Base-by-base conservation (phyloP, 2,797 vertebrate genomes). In the Naso thynnoides region DNA sequence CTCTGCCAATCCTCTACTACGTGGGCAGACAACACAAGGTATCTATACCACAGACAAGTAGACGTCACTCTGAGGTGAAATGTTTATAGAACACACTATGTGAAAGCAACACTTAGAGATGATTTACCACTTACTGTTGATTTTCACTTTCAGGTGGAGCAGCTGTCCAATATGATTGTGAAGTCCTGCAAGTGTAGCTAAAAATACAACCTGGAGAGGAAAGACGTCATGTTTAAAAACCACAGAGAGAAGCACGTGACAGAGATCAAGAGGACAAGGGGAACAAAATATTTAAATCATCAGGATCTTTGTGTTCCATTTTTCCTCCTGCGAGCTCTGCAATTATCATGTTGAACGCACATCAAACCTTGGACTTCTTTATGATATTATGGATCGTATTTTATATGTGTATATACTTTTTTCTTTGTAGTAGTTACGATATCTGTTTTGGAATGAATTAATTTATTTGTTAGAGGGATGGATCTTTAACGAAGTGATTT, bases 101-200 rank as follows among this genome's bases (percentile, higher is more conserved):
- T 53, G 53, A 73, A 56, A 70, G 53, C 55, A 42, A 19, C 62
- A 21, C 19, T 61, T 11, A 4, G 5, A 41, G n/a, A 21, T 44
- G 45, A 74, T 70, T 76, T 21, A 41, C 69, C 52, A 56, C 50
- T 6, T 53, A 0, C 52, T 45, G 66, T 29, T 39, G 7, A 31
- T 84, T 84, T 66, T 83, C 55, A 36, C 68, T 89, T 91, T 50
- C 82, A 95, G 95, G 95, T 97, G 91, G 97, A 98, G 85, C 96
- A 96, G 89, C 89, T 98, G 69, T 97, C 96, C 85, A 96, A 97
- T 84, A 97, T 98, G 96, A 93, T 96, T 4, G 96, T 98, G 69
- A 96, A 93, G 79, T 96, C 94, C 76, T 98, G 97, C 93, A 96
- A 96, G 79, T 98, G 97, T 86, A 96, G 96, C 94, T 98, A 96